Evolutionary conservation across 2,113 vertebrate species (phyloP), one percentile per base, ranked within the genome.

Genomic region (Aldabrachelys gigantea): DNA sequence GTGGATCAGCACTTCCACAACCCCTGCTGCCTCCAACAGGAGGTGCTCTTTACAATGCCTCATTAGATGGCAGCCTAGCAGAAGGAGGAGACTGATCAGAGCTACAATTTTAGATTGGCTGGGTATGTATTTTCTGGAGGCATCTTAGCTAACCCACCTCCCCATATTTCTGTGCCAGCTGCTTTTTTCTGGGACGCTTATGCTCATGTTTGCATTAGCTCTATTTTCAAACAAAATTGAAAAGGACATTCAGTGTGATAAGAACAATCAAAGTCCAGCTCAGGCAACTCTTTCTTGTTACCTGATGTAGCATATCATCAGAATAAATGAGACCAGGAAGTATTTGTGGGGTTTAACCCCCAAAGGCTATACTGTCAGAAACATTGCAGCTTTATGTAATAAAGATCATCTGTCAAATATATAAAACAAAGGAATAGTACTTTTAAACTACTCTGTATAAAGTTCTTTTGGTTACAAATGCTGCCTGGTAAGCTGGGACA

Each of bases 121-220:
- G 95, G 94, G 93, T 96, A 91, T 94, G 92, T 94, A 95, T 96
- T 96, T 96, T 94, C 93, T 95, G 19, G 85, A 87, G 83, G 94
- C 6, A 76, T 96, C 95, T 96, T 94, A 88, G 95, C 95, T 97
- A 95, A 98, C 97, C 96, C 85, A 91, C 96, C 97, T 92, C 95
- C 49, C 44, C 86, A 88, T 95, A 95, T 91, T 94, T 91, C 10
- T 54, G 16, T 93, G 96, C 96, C 96, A 97, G 97, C 96, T 95
- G 93, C 87, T 79, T 93, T 92, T 94, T 80, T 83, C 79, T n/a
- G 91, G 88, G 92, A 92, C 52, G 50, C 10, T 3, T 41, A 75
- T 8, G 56, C 85, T 25, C 76, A 52, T 8, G 3, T 56, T 82
- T 24, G 4, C 17, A 50, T n/a, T 35, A 11, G 22, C 47, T 44